Conservation (phyloP, 2,888 invertebrate species). For the Entomobrya proxima region DNA sequence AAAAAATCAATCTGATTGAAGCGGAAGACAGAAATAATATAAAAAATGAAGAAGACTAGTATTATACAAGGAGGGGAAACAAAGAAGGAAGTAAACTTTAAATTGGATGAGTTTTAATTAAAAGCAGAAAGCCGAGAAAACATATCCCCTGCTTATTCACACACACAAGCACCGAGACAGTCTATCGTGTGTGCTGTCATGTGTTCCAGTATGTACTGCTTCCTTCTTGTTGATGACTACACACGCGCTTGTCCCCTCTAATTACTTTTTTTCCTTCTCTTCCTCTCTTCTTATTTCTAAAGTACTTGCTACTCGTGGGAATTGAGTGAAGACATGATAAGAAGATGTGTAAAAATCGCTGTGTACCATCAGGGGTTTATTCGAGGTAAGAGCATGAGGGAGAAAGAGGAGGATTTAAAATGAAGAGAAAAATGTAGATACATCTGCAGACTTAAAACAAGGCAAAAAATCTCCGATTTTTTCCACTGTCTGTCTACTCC, state of each 20-base stretch:
- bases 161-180: neutral
- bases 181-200: neutral
- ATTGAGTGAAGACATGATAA: constrained; percentile 8
- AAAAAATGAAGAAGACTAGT: neutral
- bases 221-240: neutral
- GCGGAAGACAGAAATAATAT: neutral
- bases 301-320: neutral
- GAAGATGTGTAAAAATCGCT: neutral
- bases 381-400: too few relatives aligned
- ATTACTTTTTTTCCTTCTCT: constrained; percentile 26
- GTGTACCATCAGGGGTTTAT: too few relatives aligned
- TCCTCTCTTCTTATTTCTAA: neutral
- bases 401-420: neutral
- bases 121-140: constrained; percentile 2
- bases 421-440: neutral
- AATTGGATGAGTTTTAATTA: constrained; percentile 65
- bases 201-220: neutral
- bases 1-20: constrained; percentile 16
- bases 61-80: neutral
- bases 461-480: neutral
- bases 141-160: neutral
- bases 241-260: constrained; percentile 26
- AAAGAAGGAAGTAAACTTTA: constrained; percentile 3
- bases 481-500: neutral
- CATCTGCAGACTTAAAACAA: neutral